Percentiles rank a stretch among this genome's conserved stretches.
phyloP scores from a whole-genome alignment of 2,797 vertebrate genomes.

The Thunnus albacares region DNA sequence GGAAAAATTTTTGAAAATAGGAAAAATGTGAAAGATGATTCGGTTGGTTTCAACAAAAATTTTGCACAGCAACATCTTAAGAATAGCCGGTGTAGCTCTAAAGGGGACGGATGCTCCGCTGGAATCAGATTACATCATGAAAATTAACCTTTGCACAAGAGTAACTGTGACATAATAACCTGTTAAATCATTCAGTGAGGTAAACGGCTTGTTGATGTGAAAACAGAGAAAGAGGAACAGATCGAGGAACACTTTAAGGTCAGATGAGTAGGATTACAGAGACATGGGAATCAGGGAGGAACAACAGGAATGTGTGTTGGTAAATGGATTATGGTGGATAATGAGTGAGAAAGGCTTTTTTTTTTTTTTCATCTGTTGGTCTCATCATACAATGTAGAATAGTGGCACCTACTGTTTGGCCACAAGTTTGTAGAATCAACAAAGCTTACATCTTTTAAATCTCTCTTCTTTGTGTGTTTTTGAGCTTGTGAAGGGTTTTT shows the following conservation, averaged over 20 bases:
- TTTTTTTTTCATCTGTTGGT: constrained; percentile 1
- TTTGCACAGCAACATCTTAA: not conserved
- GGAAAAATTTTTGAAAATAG: not conserved
- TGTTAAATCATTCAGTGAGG: not conserved
- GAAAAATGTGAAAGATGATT: not conserved
- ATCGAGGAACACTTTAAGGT: constrained; percentile 37
- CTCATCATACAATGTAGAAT: constrained; percentile 2
- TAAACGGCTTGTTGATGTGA: not conserved
- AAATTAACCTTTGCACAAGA: not conserved
- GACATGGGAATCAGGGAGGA: constrained; percentile 29
- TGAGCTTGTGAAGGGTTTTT: not conserved
- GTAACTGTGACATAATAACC: not conserved
- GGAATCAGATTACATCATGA: no score
- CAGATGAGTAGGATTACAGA: constrained; percentile 59
- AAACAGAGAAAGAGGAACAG: constrained; percentile 36
- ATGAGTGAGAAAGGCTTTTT: constrained; percentile 4
- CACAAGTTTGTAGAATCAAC: constrained; percentile 13
- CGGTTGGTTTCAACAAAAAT: not conserved
- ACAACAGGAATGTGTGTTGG: constrained; percentile 51
- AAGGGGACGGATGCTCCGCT: not conserved
- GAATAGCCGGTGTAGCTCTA: not conserved
- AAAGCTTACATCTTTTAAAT: constrained; percentile 13
- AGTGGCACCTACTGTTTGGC: constrained; percentile 20
- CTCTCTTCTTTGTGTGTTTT: not conserved
- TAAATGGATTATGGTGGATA: constrained; percentile 62